Evolutionary conservation across 2,888 invertebrate species (phyloP).

Genomic region (Mythimna loreyi): DNA sequence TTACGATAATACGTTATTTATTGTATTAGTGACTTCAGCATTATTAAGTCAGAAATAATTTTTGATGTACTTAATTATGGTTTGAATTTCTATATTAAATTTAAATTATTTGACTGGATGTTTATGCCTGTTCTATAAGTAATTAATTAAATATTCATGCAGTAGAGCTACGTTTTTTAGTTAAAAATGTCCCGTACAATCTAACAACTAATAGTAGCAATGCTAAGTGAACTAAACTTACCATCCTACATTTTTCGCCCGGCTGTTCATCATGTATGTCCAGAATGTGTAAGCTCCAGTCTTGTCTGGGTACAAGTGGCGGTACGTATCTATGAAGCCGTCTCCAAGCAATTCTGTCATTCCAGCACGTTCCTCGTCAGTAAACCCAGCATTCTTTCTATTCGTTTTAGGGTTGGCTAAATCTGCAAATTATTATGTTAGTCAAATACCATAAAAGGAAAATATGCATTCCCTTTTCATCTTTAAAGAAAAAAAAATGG

Average conservation of each 20-base stretch:
- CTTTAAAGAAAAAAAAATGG: neutral
- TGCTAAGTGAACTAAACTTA: conserved; percentile 78
- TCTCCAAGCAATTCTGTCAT: conserved; percentile 95
- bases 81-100: conserved; percentile 6
- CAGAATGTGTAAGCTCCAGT: conserved; percentile 97
- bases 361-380: conserved; percentile 97
- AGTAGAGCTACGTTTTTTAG: neutral
- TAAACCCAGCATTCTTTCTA: conserved; percentile 98
- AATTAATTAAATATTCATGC: conserved; percentile 1
- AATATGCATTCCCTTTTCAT: neutral
- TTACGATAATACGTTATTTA: too few species aligned
- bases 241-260: conserved; percentile 98
- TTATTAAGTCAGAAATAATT: too few species aligned
- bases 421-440: conserved; percentile 89
- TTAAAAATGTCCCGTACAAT: neutral
- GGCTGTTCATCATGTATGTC: conserved; percentile 97
- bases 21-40: too few species aligned
- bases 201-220: too few species aligned
- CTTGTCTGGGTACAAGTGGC: conserved; percentile 96
- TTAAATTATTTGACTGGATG: neutral
- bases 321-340: conserved; percentile 97
- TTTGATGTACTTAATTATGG: neutral
- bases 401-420: conserved; percentile 98
- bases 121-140: neutral
- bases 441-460: neutral